Evolutionary conservation across 2,888 invertebrate species (phyloP), one percentile per base, ranked within the genome.

Genomic region (Latrodectus elegans): DNA sequence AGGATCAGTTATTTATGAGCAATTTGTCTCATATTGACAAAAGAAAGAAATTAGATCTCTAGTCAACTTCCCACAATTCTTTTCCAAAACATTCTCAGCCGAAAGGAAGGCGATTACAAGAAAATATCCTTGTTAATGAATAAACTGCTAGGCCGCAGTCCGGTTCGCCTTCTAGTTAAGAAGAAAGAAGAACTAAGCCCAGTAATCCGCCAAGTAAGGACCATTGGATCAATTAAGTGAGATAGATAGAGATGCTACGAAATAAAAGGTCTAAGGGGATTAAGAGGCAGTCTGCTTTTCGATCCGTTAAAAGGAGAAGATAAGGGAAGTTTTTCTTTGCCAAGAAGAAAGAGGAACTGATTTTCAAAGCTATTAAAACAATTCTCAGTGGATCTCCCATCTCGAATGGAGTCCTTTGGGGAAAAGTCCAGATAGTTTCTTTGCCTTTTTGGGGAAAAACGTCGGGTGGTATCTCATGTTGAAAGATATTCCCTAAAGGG

Each of bases 321-420:
- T 49, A 71, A 60, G 71, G 26, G 73, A 68, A 68, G 22, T 68
- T 68, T 26, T 26, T 68, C 67, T 17, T 68, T 8, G 67, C 17
- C 22, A 53, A 6, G 11, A 17, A 71, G 26, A 60, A 60, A 38
- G 38, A 38, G 75, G 68, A 82, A 82, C 75, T 75, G 60, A 82
- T 75, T 75, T 72, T 82, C 55, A 49, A 75, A 82, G 67, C 82
- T 72, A 82, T 82, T 82, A 82, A 82, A 82, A 82, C 82, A 72
- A 75, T 82, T 82, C 75, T 82, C 82, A 51, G 49, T 12, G 70
- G 68, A 70, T 22, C 26, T 68, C 22, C 17, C 67, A 22, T n/a
- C 67, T 68, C n/a, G 26, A 26, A 68, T 17, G 12, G 26, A 26
- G 17, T 68, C 22, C 67, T 12, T 22, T n/a, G 17, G 26, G 67